Conservation (phyloP, 1,140 invertebrate species). For the Whitmania pigra region DNA sequence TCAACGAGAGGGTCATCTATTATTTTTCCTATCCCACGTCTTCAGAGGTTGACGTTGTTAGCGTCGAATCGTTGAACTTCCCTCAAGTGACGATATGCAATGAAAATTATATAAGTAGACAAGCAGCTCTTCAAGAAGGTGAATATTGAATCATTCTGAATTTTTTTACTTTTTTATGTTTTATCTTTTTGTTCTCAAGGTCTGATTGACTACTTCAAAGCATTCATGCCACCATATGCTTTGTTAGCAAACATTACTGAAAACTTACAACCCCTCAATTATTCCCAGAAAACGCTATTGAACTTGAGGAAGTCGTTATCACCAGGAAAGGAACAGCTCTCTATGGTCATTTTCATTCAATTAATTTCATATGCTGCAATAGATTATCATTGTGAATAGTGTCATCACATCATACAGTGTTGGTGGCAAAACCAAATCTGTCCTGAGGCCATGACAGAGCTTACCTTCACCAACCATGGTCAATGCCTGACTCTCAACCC, state of each 20-base stretch:
- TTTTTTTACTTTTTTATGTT: background rate
- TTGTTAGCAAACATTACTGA: background rate
- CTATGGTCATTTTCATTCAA: too few species aligned
- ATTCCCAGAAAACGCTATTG: background rate
- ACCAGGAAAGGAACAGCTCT: conserved; percentile 1
- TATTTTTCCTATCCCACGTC: conserved; percentile 5
- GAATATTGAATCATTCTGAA: background rate
- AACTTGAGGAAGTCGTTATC: background rate
- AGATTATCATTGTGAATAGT: too few species aligned
- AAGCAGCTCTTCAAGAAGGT: background rate
- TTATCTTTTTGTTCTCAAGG: background rate
- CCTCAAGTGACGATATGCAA: conserved; percentile 19
- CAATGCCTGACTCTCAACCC: conserved; percentile 3
- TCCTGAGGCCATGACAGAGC: background rate
- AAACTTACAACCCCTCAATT: background rate
- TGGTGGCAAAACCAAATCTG: background rate
- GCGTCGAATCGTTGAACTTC: background rate
- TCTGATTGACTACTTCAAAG: conserved; percentile 3
- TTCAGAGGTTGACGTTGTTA: background rate
- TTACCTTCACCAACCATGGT: background rate
- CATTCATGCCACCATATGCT: background rate
- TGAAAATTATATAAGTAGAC: background rate
- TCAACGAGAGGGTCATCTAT: conserved; percentile 14
- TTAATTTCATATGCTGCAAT: too few species aligned
- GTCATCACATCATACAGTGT: background rate